Evolutionary conservation across 2,797 vertebrate genomes (phyloP).

Genomic region (Nannoperca obscura): DNA sequence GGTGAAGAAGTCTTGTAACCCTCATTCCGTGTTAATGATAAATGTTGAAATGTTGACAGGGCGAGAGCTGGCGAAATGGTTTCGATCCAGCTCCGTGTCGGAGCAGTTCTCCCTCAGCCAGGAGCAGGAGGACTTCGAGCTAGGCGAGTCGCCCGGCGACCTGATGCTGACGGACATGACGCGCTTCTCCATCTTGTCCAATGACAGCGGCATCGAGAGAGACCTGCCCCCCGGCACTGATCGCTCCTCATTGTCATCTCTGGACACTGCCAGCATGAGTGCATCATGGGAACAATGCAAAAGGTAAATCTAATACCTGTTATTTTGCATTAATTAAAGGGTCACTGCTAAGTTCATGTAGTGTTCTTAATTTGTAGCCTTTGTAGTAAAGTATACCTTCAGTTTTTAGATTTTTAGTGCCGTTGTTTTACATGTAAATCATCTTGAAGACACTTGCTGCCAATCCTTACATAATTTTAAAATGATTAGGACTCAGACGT

Average conservation of each 20-base stretch:
- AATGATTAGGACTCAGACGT: not conserved
- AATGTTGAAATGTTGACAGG: constrained; percentile 78
- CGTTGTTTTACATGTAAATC: not conserved
- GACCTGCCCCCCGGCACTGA: constrained; percentile 85
- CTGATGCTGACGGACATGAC: constrained; percentile 74
- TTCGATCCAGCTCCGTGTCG: constrained; percentile 78
- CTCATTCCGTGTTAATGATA: not conserved
- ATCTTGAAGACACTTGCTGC: not conserved
- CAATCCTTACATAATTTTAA: not conserved
- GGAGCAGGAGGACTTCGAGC: constrained; percentile 86
- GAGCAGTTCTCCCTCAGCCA: constrained; percentile 77
- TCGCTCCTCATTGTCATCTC: not conserved
- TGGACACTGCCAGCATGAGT: constrained; percentile 39
- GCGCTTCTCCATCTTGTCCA: constrained; percentile 91
- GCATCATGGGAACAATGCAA: constrained; percentile 43
- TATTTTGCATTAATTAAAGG: not conserved
- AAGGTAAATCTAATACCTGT: constrained; percentile 38
- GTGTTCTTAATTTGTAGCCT: not conserved
- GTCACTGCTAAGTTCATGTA: not conserved
- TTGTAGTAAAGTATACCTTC: not conserved
- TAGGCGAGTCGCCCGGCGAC: constrained; percentile 82
- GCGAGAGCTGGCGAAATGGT: constrained; percentile 90
- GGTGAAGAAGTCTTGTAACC: not conserved
- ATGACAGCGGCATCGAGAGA: constrained; percentile 94
- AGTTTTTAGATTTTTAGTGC: not conserved